Percentiles rank a stretch among this genome's conserved stretches.
Evolutionary conservation across 2,888 invertebrate species (phyloP).

Genomic region (Rotaria macrura): DNA sequence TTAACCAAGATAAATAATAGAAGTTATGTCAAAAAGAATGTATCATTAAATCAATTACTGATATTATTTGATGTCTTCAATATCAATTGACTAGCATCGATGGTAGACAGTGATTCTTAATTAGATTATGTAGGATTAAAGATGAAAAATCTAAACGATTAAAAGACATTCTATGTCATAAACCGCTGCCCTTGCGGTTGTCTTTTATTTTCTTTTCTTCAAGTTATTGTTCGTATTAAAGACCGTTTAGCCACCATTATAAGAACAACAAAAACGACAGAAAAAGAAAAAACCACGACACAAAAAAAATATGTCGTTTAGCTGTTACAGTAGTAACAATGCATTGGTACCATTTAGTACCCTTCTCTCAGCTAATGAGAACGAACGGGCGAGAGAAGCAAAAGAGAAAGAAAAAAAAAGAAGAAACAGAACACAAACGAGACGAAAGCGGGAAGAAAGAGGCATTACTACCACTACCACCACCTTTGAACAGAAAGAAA

Average conservation of each 20-base stretch:
- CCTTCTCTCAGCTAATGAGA: background rate
- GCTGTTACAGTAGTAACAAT: background rate
- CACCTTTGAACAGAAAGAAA: conserved; percentile 3
- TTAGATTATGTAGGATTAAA: too few relatives aligned
- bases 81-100: too few relatives aligned
- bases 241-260: background rate
- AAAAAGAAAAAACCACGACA: background rate
- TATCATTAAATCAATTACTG: too few relatives aligned
- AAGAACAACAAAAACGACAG: background rate
- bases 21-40: too few relatives aligned
- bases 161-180: background rate
- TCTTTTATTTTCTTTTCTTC: background rate
- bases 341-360: background rate
- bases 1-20: too few relatives aligned
- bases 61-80: too few relatives aligned
- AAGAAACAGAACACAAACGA: background rate
- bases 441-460: background rate
- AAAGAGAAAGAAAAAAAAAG: background rate
- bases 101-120: too few relatives aligned
- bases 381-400: background rate
- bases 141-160: background rate
- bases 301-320: background rate
- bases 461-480: background rate
- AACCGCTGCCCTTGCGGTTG: background rate
- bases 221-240: background rate